phyloP scores from a whole-genome alignment of 2,797 vertebrate species.

The Dicrostonyx torquatus region DNA sequence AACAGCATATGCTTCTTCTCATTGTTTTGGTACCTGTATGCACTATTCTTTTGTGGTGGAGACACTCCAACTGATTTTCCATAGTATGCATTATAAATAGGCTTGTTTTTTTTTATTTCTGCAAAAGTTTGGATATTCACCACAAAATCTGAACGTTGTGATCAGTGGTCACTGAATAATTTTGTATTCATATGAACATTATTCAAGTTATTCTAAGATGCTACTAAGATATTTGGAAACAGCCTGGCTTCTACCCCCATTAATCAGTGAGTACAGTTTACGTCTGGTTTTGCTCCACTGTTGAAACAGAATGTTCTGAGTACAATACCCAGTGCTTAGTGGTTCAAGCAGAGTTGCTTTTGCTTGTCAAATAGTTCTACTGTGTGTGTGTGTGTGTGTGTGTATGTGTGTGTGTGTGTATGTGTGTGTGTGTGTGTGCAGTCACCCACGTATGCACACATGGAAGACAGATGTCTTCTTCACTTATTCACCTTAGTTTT shows the following conservation, averaged over 20 bases:
- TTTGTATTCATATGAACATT: background rate
- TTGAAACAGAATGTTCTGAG: background rate
- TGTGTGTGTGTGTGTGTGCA: background rate
- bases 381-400: background rate
- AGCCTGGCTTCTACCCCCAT: background rate
- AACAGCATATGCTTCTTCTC: background rate
- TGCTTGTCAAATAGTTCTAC: background rate
- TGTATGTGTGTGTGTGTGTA: background rate
- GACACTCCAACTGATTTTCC: slow-evolving; percentile 3
- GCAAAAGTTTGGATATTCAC: background rate
- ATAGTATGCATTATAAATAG: background rate
- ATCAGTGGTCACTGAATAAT: background rate
- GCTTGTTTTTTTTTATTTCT: background rate
- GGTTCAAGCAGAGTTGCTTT: background rate
- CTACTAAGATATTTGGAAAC: background rate
- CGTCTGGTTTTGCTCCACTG: background rate
- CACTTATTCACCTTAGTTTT: background rate
- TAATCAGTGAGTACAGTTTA: background rate
- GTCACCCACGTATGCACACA: background rate
- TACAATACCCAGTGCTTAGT: background rate
- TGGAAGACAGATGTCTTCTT: background rate
- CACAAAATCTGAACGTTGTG: background rate
- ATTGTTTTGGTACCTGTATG: background rate
- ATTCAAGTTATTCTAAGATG: background rate
- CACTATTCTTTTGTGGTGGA: background rate